Evolutionary conservation across 2,888 invertebrate species (phyloP), one percentile per base, ranked within the genome.

Genomic region (Drosophila picticornis): DNA sequence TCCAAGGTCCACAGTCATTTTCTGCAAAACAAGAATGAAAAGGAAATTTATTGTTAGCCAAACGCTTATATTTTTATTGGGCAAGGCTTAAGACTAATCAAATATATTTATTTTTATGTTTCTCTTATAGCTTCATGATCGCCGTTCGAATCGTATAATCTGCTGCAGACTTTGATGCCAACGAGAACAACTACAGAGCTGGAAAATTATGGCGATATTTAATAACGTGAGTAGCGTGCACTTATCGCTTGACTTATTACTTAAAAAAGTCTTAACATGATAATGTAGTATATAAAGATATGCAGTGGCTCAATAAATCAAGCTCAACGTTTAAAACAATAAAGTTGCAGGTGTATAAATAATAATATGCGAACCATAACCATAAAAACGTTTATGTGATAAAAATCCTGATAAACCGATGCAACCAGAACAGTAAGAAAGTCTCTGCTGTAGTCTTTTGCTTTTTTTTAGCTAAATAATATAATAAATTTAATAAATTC

Each of bases 151-250:
- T 46, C 22, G 10, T 58, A 34, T 60, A 52, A 64, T 50, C 55
- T 71, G 51, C 27, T 59, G 19, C 38, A 38, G 60, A 53, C 34
- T 58, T 36, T 34, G 48, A 65, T 32, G 70, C 48, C 56, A 66
- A 55, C 4, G 34, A 56, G 34, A 63, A 59, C n/a, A 51, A 58
- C 48, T 31, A 31, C 22, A 43, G 22, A 43, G 31, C 34, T 57
- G 32, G 43, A 13, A 16, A 56, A 77, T 56, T 43, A 82, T 84
- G 80, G 77, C 60, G 59, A 66, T 55, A 59, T 71, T 72, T 56
- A 62, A 76, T 71, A 80, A 83, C 83, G 83, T 83, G 53, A 83
- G 83, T 83, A 83, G 13, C n/a, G 34, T n/a, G 25, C 27, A 11
- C 29, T 48, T 31, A n/a, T 40, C 31, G 51, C 16, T 62, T 67